These are phyloP conservation scores for Triplophysa yarkandensis DNA, from an alignment of 2,797 vertebrate species.

Conservation along the genomic window DNA sequence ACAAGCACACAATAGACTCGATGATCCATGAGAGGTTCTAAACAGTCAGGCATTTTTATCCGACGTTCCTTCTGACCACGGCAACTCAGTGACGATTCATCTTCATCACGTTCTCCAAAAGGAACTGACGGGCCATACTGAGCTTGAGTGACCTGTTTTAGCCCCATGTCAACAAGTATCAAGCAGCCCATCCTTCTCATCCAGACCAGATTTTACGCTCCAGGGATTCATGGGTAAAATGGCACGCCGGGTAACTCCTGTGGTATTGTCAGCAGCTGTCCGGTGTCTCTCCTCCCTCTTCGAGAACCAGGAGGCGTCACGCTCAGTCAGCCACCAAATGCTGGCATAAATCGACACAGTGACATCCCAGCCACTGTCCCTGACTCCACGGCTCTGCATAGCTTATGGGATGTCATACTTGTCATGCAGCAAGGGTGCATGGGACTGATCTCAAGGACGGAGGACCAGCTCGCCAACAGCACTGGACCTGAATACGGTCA, in stretches of 20 bases:
- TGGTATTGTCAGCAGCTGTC: conserved; percentile 46
- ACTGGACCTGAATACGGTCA: conserved; percentile 30
- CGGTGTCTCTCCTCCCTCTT: conserved; percentile 38
- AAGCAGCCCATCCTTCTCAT: conserved; percentile 42
- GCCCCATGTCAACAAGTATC: conserved; percentile 43
- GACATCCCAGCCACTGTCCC: conserved; percentile 38
- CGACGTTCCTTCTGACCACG: conserved; percentile 15
- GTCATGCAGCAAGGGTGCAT: conserved; percentile 34
- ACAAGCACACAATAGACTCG: neutral
- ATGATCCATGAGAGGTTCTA: conserved; percentile 5
- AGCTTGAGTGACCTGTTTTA: conserved; percentile 42
- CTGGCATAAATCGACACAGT: conserved; percentile 51
- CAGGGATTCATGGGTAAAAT: conserved; percentile 37
- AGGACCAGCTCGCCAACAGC: conserved; percentile 24
- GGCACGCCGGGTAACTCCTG: conserved; percentile 38
- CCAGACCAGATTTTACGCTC: conserved; percentile 29
- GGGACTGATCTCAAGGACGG: conserved; percentile 39
- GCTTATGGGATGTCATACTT: conserved; percentile 40
- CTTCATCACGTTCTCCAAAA: conserved; percentile 16
- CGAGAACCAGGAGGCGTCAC: conserved; percentile 47
- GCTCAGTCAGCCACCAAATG: conserved; percentile 54
- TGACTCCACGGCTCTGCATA: conserved; percentile 32
- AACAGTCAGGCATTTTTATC: conserved; percentile 4
- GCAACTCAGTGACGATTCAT: conserved; percentile 6
- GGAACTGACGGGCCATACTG: conserved; percentile 28